Percentiles rank a stretch among this genome's conserved stretches.
Conservation (phyloP, 2,888 invertebrate species). For the Julus scanicus region DNA sequence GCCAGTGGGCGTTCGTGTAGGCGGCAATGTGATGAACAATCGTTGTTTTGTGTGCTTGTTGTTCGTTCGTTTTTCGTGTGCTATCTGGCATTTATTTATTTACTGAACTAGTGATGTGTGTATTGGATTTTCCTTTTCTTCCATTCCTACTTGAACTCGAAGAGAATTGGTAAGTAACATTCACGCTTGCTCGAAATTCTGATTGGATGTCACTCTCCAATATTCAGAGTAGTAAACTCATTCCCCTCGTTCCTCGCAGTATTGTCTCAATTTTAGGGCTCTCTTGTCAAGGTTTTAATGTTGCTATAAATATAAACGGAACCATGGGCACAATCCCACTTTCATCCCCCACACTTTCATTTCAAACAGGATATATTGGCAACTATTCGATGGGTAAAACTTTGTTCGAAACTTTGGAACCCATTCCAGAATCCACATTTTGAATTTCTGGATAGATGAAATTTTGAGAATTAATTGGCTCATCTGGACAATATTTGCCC, state of each 20-base stretch:
- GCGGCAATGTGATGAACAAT: constrained; percentile 11
- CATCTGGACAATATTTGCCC: no score
- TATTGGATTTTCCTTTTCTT: not conserved
- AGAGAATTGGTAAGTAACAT: not conserved
- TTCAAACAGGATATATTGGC: not conserved
- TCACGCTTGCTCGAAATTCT: not conserved
- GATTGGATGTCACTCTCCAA: no score
- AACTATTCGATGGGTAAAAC: not conserved
- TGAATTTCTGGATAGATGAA: no score
- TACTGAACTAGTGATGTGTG: not conserved
- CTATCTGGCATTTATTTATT: not conserved
- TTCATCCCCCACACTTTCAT: not conserved
- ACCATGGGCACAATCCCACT: not conserved
- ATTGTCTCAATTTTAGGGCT: not conserved
- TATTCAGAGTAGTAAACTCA: not conserved
- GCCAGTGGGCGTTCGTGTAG: not conserved
- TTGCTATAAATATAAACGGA: not conserved
- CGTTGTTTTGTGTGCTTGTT: not conserved
- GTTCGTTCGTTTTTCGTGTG: not conserved
- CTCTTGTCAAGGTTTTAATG: not conserved
- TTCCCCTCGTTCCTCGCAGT: not conserved
- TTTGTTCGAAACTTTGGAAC: not conserved
- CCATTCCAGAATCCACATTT: no score
- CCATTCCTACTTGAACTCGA: not conserved
- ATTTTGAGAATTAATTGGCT: no score